Evolutionary conservation across 1,140 invertebrate species (phyloP), one percentile per base, ranked within the genome.

Genomic region (Bombyx mandarina): DNA sequence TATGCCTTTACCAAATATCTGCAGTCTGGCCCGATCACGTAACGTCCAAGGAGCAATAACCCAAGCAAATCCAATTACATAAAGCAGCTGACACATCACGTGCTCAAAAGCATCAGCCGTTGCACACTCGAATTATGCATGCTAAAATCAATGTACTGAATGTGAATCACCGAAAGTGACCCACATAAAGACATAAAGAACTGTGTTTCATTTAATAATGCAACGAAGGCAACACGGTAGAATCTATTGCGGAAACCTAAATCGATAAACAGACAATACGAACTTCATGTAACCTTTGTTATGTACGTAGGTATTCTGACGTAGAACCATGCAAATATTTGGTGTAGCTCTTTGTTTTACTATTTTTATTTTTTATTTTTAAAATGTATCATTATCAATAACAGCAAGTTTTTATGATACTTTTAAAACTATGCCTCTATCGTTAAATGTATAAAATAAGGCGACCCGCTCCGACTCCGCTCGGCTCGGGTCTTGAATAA

Each of bases 21-120:
- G 26, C 26, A 35, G 26, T 35, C 2, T 3, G 2, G 4, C n/a
- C 18, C 53, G 51, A n/a, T 35, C 22, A 0, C 53, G 8, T 18
- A 46, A 45, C 18, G 48, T 18, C 48, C 22, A 10, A 62, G 59
- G 67, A 65, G 66, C 69, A 68, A 65, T 57, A 72, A 71, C 66
- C 66, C 57, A 64, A 67, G 61, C 56, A 57, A 62, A 75, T 74
- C 65, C 69, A 68, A 75, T 73, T 73, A 70, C 60, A 66, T 62
- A 70, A 62, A 65, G 54, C 53, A 57, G 69, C 64, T 71, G 71
- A 71, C 57, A 66, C 67, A 66, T 65, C 57, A 65, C 52, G 61
- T 61, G 61, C 54, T 63, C 66, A 61, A 54, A 64, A 59, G 62
- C 69, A 75, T 67, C 65, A 59, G 53, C 54, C 58, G 58, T 18